Evolutionary conservation across 1,140 invertebrate species (phyloP).

Genomic region (Melanaphis sacchari): DNA sequence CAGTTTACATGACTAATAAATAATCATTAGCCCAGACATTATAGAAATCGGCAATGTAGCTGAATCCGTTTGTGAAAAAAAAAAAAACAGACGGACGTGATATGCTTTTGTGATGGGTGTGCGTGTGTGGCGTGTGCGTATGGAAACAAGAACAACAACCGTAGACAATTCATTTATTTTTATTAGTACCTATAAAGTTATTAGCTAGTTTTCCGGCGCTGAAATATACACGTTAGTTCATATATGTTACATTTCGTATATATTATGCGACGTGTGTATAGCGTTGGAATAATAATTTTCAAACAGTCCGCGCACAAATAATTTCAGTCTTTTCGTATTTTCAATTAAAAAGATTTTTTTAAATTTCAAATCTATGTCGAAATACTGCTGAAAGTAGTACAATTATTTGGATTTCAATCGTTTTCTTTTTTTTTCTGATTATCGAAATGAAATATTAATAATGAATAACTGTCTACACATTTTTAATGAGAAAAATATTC

Average conservation of each 20-base stretch:
- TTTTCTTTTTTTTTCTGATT: background rate
- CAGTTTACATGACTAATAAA: constrained; percentile 50
- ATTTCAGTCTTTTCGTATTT: too few relatives aligned
- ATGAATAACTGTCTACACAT: background rate
- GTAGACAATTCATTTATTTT: constrained; percentile 37
- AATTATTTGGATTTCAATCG: too few relatives aligned
- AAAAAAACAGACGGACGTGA: constrained; percentile 35
- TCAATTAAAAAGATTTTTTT: too few relatives aligned
- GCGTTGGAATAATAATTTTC: too few relatives aligned
- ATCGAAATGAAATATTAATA: background rate
- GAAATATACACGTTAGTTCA: background rate
- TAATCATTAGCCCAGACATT: constrained; percentile 44
- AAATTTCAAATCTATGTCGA: too few relatives aligned
- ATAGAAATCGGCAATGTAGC: constrained; percentile 51
- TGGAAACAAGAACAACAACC: background rate
- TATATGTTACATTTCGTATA: background rate
- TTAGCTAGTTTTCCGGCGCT: background rate
- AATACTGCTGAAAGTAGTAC: too few relatives aligned
- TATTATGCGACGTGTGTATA: too few relatives aligned
- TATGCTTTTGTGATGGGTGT: background rate
- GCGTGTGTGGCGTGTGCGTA: background rate
- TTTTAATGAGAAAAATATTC: background rate
- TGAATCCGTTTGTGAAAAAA: constrained; percentile 8
- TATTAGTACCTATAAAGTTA: background rate
- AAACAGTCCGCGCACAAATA: too few relatives aligned